Evolutionary conservation across 2,113 vertebrate genomes (phyloP), one percentile per base, ranked within the genome.

Genomic region (Cavia porcellus): DNA sequence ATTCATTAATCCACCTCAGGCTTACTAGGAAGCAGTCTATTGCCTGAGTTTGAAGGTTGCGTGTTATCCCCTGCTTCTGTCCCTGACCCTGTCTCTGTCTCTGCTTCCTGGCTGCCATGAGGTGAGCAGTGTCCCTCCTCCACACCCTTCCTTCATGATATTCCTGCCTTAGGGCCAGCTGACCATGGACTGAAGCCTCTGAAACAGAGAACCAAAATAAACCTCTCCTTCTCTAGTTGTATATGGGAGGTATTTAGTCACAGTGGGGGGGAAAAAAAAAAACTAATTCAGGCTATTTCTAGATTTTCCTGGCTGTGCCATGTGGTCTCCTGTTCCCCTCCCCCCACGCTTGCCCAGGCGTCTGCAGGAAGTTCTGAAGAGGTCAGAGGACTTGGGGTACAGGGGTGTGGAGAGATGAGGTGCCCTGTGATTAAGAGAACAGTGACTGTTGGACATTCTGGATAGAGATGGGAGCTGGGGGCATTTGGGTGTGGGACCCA

Each of bases 281-380:
- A 47, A 79, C 75, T 52, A 80, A 30, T 52, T 52, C 14, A 52
- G 19, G 10, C 11, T 22, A 1, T 52, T 15, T 61, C 20, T 79
- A 28, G 47, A 62, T 83, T 20, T 30, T 62, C 2, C 3, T 50
- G 20, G 22, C 15, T 15, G 3, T 24, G 8, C 28, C 2, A 0
- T 3, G 1, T 35, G 5, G n/a, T 19, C 68, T 75, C 22, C 42
- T 9, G 0, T 11, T 20, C 11, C 4, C 82, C 30, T 20, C n/a
- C 66, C 25, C 42, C 59, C 2, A 2, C 1, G 22, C 50, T 79
- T 38, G 1, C 4, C 1, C 3, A 20, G 55, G 74, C 14, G 0
- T 77, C 82, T 80, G 13, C n/a, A 85, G 92, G n/a, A 0, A 0
- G 45, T 32, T 74, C 22, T 9, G 10, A 32, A 32, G 35, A 14